Base-by-base conservation (phyloP, 2,113 vertebrate species). In the Dolichotis patagonum region DNA sequence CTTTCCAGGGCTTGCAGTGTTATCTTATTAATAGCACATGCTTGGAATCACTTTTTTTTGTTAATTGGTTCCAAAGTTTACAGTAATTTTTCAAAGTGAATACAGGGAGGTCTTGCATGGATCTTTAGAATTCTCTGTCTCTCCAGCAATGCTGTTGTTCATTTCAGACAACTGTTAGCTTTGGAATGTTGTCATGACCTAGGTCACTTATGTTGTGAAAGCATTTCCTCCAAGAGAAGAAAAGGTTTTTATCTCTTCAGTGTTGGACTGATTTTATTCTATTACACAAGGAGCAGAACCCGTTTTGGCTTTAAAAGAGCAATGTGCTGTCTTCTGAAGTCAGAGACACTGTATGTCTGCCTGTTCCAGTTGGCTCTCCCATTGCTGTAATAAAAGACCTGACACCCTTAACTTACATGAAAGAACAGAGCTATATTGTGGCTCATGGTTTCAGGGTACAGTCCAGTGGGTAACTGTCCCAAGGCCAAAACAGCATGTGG, bases 81-180 rank as follows among this genome's bases (percentile, higher is more conserved):
- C 84, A 95, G 69, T 1, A 52, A 81, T 32, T 94, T 35, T 65
- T 96, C 56, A 43, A 96, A 77, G 58, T 92, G 67, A 95, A 56
- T 92, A 3, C 12, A 78, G 96, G 46, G 1, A 81, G 52, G 16
- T n/a, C 6, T 75, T 43, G 11, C 41, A 16, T 28, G 41, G 12
- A 75, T 46, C 41, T 46, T 43, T 75, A 46, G 22, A 43, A 46
- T 46, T 28, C 41, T 28, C 24, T 75, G 11, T 28, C 24, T 30
- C 41, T 16, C 73, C 43, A 77, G 73, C 26, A 46, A 28, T 77
- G 43, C 43, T 77, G 13, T 77, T 28, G 2, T 7, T 77, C 13
- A 30, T 49, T 30, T 77, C 43, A 49, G 26, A 46, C 3, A 13
- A 28, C 75, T 77, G 3, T 77, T 46, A 77, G 41, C 41, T 46